Evolutionary conservation across 1,140 invertebrate species (phyloP), one percentile per base, ranked within the genome.

Genomic region (Acromyrmex echinatior): DNA sequence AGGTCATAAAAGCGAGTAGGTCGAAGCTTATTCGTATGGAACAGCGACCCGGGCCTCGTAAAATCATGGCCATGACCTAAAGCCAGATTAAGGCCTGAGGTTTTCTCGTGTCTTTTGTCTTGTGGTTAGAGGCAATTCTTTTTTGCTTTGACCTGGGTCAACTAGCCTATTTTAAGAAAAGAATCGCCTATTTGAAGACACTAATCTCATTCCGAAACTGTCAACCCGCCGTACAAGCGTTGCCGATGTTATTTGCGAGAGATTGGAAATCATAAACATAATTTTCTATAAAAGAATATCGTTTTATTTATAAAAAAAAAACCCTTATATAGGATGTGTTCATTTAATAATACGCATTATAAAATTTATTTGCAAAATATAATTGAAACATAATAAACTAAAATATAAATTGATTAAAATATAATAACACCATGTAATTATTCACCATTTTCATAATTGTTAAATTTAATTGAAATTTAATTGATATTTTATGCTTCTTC

Each of bases 31-130:
- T 63, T 77, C 76, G 79, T 89, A 51, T 28, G 76, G 82, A 89
- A 71, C 56, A 60, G 74, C 53, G 53, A 62, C 70, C 56, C 53
- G 49, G 31, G 49, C 31, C 87, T 87, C 78, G 63, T 88, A 90
- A 90, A 90, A 90, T 90, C 89, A 90, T 68, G 88, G 70, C 80
- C 88, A 80, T 90, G 86, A 90, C 88, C 89, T 85, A 79, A 87
- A 68, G 78, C 58, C 78, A 87, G 86, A 90, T 87, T 90, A 90
- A 81, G 79, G 86, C 73, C 35, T 53, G 73, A 21, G 51, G 63
- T 66, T 60, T 60, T 35, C 16, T 21, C 39, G n/a, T 65, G 65
- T 87, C 53, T 66, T 87, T 73, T n/a, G 25, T 58, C n/a, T 45
- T 9, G 51, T 63, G 39, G 39, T 25, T 31, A 35, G 4, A 51